Base-by-base conservation (phyloP, 2,888 invertebrate species). In the Yponomeuta sedellus region DNA sequence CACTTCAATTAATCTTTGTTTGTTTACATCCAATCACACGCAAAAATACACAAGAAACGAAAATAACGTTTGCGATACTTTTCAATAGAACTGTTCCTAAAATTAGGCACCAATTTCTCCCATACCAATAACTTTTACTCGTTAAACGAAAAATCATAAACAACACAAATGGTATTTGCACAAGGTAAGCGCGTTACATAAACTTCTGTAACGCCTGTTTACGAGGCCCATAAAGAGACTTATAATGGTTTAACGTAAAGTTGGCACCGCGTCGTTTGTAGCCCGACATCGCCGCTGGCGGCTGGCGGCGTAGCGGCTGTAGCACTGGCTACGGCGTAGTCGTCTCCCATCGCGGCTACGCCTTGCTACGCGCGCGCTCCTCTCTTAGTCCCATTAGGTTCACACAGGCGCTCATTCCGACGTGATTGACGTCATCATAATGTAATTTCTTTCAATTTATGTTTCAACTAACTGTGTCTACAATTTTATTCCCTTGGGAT, bases 191-290 rank as follows among this genome's bases (percentile, higher is more conserved):
- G 19, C 16, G 57, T 58, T 20, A 59, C 59, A 61, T 61, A 25
- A 61, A 61, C 4, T 61, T 61, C 28, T 34, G 61, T 6, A 11
- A 28, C 34, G 11, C 61, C 12, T 74, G 78, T 86, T 86, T 82
- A 84, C 74, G 74, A 72, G 77, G 75, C 79, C 74, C 78, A 77
- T 85, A 83, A 86, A 89, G 80, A 74, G 74, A 75, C 76, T 63
- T 70, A 86, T 84, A 83, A 83, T 79, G 83, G 74, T 75, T 78
- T 79, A 82, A 75, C 74, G 72, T 71, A 75, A 83, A 83, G 81
- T 83, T 83, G 73, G 72, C 75, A 69, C 68, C 71, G 69, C 71
- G 69, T 69, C 71, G 69, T 61, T 61, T 66, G 20, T 16, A 8
- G n/a, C 62, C 64, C 64, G 64, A 10, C 66, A 66, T 66, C 64